Evolutionary conservation across 2,888 invertebrate species (phyloP).

Genomic region (Ophioninae sp.): DNA sequence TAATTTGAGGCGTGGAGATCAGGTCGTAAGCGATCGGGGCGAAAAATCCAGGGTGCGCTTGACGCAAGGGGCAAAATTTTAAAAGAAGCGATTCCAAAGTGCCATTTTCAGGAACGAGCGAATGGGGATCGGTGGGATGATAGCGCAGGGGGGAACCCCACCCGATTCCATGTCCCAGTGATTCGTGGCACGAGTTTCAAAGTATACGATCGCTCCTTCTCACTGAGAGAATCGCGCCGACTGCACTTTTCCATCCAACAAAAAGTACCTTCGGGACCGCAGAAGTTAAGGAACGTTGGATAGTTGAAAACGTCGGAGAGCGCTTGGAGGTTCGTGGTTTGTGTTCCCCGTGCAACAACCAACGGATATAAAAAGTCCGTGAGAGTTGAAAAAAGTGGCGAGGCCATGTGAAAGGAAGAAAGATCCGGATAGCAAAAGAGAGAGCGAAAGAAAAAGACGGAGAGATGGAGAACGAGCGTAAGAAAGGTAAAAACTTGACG

Average conservation of each 20-base stretch:
- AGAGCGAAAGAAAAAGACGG: slow-evolving; percentile 25
- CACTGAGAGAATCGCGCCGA: slow-evolving; percentile 57
- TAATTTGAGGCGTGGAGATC: slow-evolving; percentile 49
- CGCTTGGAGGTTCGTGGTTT: slow-evolving; percentile 53
- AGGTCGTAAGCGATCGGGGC: slow-evolving; percentile 53
- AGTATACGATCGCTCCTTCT: slow-evolving; percentile 57
- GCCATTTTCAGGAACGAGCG: slow-evolving; percentile 63
- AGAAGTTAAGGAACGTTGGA: slow-evolving; percentile 62
- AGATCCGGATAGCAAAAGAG: slow-evolving; percentile 25
- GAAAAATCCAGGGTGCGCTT: slow-evolving; percentile 56
- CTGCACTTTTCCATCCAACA: slow-evolving; percentile 64
- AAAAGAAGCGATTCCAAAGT: slow-evolving; percentile 63
- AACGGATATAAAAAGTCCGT: slow-evolving; percentile 47
- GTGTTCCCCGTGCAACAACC: slow-evolving; percentile 56
- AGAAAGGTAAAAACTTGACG: slow-evolving; percentile 58
- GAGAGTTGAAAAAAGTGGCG: slow-evolving; percentile 38
- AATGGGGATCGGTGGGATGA: slow-evolving; percentile 51
- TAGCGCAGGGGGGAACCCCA: slow-evolving; percentile 15
- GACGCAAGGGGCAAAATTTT: slow-evolving; percentile 59
- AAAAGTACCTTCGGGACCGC: slow-evolving; percentile 63
- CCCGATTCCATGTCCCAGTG: slow-evolving; percentile 56
- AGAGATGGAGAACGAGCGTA: slow-evolving; percentile 1
- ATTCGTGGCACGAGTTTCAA: slow-evolving; percentile 65
- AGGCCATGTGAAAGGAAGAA: slow-evolving; percentile 36
- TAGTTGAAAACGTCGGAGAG: slow-evolving; percentile 47